These are phyloP conservation scores for Caenorhabditis macrosperma DNA, from an alignment of 2,888 invertebrate species.

Conservation along the genomic window DNA sequence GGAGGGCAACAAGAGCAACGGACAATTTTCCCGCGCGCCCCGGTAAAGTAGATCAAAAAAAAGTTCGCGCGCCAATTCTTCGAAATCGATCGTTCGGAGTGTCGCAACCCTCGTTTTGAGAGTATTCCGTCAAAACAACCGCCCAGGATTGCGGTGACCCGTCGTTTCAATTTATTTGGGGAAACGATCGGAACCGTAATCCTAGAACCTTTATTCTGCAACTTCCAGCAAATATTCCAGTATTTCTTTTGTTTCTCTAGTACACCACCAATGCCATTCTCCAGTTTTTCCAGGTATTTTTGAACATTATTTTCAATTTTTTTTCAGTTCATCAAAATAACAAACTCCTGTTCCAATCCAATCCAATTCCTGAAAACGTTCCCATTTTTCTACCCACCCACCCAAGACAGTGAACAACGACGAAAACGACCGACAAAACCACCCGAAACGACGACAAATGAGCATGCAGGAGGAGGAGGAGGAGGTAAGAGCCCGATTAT, in stretches of 20 bases:
- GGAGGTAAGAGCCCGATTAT: background rate
- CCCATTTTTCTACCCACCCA: background rate
- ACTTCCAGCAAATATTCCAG: background rate
- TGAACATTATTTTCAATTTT: background rate
- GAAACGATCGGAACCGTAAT: no score
- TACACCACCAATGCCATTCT: background rate
- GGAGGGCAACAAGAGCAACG: background rate
- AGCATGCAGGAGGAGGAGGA: constrained; percentile 14
- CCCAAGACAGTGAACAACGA: background rate
- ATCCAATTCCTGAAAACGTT: constrained; percentile 5
- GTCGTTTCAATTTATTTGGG: no score
- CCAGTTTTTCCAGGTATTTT: background rate
- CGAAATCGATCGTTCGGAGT: no score
- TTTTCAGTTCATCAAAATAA: background rate
- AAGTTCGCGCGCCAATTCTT: no score
- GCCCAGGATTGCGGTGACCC: no score
- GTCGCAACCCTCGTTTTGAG: no score
- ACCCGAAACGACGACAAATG: no score
- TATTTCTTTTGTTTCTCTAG: background rate
- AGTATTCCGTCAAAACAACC: no score
- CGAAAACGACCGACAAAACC: background rate
- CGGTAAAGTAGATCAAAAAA: no score
- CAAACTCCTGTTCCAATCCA: constrained; percentile 3
- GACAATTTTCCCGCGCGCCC: no score
- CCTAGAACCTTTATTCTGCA: no score